phyloP scores from a whole-genome alignment of 2,797 vertebrate species.

The Chelon labrosus region DNA sequence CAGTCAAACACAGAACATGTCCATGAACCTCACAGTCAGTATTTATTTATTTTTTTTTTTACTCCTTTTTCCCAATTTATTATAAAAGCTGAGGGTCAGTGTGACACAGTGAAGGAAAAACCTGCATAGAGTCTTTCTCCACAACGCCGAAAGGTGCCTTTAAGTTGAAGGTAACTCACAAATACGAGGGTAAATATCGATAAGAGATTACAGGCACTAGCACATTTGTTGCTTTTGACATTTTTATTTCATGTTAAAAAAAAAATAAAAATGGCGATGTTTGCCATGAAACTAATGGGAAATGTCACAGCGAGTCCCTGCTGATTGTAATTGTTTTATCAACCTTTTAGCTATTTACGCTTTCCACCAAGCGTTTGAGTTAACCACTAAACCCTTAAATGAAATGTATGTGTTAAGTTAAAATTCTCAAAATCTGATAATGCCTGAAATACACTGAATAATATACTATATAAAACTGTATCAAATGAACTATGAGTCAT shows the following conservation, averaged over 20 bases:
- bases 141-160: constrained; percentile 6
- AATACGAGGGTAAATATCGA: constrained; percentile 51
- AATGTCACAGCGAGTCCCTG: constrained; percentile 33
- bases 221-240: constrained; percentile 16
- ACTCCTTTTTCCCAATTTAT: constrained; percentile 36
- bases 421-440: not conserved
- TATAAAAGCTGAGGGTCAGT: constrained; percentile 63
- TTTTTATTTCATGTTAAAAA: constrained; percentile 24
- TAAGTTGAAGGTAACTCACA: constrained; percentile 32
- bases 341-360: constrained; percentile 13
- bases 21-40: constrained; percentile 35
- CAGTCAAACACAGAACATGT: constrained; percentile 45
- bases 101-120: constrained; percentile 47
- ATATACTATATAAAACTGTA: no score
- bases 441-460: no score
- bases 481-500: no score
- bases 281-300: constrained; percentile 23
- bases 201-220: constrained; percentile 14
- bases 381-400: not conserved
- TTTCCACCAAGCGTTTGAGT: not conserved
- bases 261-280: constrained; percentile 6
- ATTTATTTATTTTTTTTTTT: constrained; percentile 5
- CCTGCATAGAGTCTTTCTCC: constrained; percentile 46
- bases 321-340: constrained; percentile 13
- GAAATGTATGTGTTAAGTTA: not conserved